Conservation (phyloP, 2,797 vertebrate species). For the Botia almorhae region DNA sequence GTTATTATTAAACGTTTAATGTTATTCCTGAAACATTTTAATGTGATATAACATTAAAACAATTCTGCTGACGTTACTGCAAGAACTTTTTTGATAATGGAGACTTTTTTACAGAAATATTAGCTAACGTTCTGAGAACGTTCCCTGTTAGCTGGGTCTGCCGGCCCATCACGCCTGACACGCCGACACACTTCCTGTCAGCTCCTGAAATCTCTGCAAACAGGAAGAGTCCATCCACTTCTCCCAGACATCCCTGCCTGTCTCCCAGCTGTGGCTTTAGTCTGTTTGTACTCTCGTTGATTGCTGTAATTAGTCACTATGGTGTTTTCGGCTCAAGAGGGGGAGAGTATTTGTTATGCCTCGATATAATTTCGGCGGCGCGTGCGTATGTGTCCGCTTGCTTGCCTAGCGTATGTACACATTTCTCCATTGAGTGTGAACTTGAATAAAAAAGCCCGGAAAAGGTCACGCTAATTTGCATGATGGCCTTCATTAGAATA, state of each 20-base stretch:
- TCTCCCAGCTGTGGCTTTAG: conserved; percentile 21
- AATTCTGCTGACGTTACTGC: no score
- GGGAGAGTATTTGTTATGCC: conserved; percentile 51
- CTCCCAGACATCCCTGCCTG: conserved; percentile 25
- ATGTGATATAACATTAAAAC: no score
- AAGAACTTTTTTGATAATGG: no score
- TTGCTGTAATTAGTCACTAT: conserved; percentile 53
- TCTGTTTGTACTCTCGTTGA: conserved; percentile 46
- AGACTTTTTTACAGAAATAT: no score
- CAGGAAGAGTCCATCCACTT: neutral
- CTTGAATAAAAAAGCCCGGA: conserved; percentile 79
- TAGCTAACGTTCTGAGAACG: no score
- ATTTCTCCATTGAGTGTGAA: conserved; percentile 71
- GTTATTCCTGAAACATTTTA: no score
- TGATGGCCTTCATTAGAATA: conserved; percentile 99
- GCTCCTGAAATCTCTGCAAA: neutral
- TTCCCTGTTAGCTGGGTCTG: neutral
- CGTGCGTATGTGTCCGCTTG: neutral
- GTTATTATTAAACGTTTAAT: no score
- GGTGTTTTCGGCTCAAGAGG: conserved; percentile 40
- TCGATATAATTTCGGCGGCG: conserved; percentile 32
- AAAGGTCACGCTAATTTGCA: conserved; percentile 98
- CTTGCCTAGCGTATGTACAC: conserved; percentile 58
- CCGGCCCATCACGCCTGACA: conserved; percentile 15
- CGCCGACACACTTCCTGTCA: neutral